A percentile compares a stretch with the other conserved stretches of the same genome.
phyloP scores from a whole-genome alignment of 1,140 invertebrate species.

The Panulirus ornatus region DNA sequence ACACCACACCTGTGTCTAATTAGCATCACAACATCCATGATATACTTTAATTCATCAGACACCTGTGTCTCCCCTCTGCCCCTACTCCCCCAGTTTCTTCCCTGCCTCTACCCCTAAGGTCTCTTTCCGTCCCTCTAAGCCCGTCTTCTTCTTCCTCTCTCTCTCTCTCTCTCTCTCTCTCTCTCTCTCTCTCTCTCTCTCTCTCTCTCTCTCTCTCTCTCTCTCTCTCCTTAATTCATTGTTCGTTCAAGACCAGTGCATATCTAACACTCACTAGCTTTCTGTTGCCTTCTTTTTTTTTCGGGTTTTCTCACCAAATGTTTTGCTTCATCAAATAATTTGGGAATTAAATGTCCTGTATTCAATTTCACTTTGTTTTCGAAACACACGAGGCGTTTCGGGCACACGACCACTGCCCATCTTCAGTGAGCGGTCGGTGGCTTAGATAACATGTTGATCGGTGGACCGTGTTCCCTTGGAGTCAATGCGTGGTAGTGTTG shows the following conservation, averaged over 20 bases:
- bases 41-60: neutral
- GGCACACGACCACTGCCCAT: too few relatives aligned
- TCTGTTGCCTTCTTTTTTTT: neutral
- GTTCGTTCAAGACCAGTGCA: too few relatives aligned
- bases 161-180: neutral
- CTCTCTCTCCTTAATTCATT: neutral
- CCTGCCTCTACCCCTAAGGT: neutral
- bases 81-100: neutral
- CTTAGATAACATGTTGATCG: too few relatives aligned
- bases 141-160: neutral
- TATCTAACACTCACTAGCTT: too few relatives aligned
- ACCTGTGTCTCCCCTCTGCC: neutral
- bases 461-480: too few relatives aligned
- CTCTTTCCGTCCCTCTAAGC: conserved; percentile 1
- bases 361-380: too few relatives aligned
- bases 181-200: neutral
- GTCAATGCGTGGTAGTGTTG: too few relatives aligned
- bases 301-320: neutral
- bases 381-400: too few relatives aligned
- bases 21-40: neutral
- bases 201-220: neutral
- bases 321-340: too few relatives aligned
- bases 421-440: too few relatives aligned
- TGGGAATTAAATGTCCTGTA: too few relatives aligned
- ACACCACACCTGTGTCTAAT: conserved; percentile 19